These are phyloP conservation scores for Sicus ferrugineus DNA, from an alignment of 2,888 invertebrate genomes.

Conservation along the genomic window DNA sequence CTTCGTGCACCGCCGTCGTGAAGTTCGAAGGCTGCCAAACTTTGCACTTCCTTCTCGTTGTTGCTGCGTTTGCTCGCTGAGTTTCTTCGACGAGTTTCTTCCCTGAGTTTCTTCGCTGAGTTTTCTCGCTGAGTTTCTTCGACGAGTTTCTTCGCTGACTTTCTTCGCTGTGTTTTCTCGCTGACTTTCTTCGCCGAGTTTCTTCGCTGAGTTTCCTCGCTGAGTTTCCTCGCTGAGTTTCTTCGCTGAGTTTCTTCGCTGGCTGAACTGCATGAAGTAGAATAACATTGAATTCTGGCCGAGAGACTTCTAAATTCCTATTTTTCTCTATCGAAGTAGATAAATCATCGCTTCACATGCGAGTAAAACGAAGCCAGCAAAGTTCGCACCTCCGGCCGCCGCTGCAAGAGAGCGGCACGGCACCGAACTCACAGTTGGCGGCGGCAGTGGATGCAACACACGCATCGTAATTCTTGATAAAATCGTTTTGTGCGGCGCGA, in stretches of 20 bases:
- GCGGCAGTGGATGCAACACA: not conserved
- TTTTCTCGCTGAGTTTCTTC: not conserved
- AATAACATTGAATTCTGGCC: no score
- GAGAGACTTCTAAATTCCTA: no score
- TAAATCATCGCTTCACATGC: no score
- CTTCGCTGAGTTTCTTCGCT: no score
- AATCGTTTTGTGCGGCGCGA: not conserved
- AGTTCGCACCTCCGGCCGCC: not conserved
- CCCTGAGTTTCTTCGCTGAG: not conserved
- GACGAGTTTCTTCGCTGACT: not conserved
- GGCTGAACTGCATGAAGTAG: no score
- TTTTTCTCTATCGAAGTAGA: no score
- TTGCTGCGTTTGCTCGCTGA: no score
- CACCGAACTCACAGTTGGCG: not conserved
- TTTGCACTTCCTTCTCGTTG: not conserved
- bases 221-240: no score
- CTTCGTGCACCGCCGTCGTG: not conserved
- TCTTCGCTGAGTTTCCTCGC: no score
- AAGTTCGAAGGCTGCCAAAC: slow-evolving; percentile 16
- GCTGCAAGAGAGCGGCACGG: not conserved
- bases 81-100: no score
- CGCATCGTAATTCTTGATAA: not conserved
- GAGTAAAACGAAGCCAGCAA: no score
- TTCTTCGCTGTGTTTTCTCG: not conserved
- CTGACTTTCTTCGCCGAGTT: no score